A percentile compares a stretch with the other conserved stretches of the same genome.
Conservation (phyloP, 2,888 invertebrate genomes). For the Silvanus unidentatus region DNA sequence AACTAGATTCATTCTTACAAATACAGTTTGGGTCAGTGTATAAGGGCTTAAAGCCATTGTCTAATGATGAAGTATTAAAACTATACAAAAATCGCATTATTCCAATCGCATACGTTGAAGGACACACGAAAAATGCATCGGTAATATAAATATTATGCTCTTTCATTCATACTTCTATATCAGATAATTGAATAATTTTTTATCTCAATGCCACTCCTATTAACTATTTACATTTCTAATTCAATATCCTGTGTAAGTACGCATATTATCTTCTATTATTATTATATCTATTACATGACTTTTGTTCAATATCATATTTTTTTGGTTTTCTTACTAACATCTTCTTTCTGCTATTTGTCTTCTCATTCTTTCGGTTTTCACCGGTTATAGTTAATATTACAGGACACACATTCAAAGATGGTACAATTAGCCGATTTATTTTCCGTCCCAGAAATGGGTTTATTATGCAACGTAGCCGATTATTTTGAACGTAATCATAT, state of each 20-base stretch:
- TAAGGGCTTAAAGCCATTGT: conserved; percentile 73
- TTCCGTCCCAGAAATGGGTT: conserved; percentile 92
- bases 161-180: not conserved
- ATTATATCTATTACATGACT: not conserved
- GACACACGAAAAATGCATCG: conserved; percentile 64
- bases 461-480: conserved; percentile 90
- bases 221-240: no score
- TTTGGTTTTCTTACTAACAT: conserved; percentile 9
- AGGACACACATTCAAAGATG: conserved; percentile 68
- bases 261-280: no score
- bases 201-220: no score
- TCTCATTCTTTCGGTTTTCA: conserved; percentile 10
- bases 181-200: no score
- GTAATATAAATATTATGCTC: conserved; percentile 43
- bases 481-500: conserved; percentile 85
- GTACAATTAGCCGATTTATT: conserved; percentile 94
- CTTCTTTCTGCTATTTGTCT: conserved; percentile 8
- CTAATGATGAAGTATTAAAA: conserved; percentile 76
- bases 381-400: conserved; percentile 36
- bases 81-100: conserved; percentile 82
- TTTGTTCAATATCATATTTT: no score
- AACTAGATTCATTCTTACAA: conserved; percentile 93
- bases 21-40: conserved; percentile 94
- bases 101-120: conserved; percentile 83
- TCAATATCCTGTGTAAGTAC: no score